These are phyloP conservation scores for Leptinotarsa haldemani DNA, from an alignment of 2,888 invertebrate genomes.

Conservation along the genomic window DNA sequence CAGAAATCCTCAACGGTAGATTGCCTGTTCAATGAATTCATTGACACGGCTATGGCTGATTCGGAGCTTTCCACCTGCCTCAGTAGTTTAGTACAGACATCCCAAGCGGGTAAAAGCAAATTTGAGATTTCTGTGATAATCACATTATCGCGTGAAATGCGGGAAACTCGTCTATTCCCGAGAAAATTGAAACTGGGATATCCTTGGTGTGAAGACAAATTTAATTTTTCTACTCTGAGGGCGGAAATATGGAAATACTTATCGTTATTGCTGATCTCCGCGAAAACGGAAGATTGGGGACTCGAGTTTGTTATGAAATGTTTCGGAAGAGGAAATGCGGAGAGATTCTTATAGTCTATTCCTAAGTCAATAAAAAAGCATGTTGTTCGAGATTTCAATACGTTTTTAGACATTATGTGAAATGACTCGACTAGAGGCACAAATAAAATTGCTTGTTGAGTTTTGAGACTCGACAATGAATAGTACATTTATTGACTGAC, in stretches of 20 bases:
- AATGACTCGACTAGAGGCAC: too few relatives aligned
- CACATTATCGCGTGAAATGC: slow-evolving; percentile 21
- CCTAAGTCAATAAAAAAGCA: not conserved
- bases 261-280: slow-evolving; percentile 13
- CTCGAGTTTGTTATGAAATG: not conserved
- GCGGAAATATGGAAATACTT: slow-evolving; percentile 21
- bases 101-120: slow-evolving; percentile 14
- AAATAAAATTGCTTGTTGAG: too few relatives aligned
- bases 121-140: slow-evolving; percentile 29
- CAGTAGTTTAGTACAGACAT: slow-evolving; percentile 9
- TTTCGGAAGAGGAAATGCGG: not conserved
- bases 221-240: slow-evolving; percentile 14
- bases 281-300: slow-evolving; percentile 6
- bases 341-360: not conserved
- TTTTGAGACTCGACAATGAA: too few relatives aligned
- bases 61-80: slow-evolving; percentile 8
- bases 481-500: too few relatives aligned
- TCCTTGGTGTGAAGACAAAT: slow-evolving; percentile 11
- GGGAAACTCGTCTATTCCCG: slow-evolving; percentile 3
- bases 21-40: too few relatives aligned
- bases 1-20: too few relatives aligned
- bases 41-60: too few relatives aligned
- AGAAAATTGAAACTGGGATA: slow-evolving; percentile 25
- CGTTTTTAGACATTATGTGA: too few relatives aligned
- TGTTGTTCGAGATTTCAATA: not conserved